phyloP scores from a whole-genome alignment of 2,888 invertebrate species.

The Ditula angustiorana region DNA sequence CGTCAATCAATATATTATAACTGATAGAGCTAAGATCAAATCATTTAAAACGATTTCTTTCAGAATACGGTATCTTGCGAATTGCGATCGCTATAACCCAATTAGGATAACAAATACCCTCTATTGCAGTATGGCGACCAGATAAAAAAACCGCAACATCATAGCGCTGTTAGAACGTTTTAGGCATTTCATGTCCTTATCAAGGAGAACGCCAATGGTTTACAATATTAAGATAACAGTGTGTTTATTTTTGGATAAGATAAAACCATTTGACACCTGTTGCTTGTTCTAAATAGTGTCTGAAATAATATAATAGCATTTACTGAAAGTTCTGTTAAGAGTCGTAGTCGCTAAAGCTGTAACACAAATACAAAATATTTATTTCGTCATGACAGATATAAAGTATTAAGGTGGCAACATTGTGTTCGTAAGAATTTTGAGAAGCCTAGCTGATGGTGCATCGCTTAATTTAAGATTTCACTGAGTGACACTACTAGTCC shows the following conservation, averaged over 20 bases:
- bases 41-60: neutral
- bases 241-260: neutral
- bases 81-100: no score
- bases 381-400: no score
- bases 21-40: neutral
- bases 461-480: no score
- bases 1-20: neutral
- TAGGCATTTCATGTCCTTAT: conserved; percentile 5
- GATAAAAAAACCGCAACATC: neutral
- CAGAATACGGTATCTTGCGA: neutral
- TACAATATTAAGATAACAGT: neutral
- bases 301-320: neutral
- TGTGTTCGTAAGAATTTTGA: no score
- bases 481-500: no score
- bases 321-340: no score
- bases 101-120: neutral
- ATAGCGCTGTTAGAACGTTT: neutral
- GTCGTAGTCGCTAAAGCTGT: no score
- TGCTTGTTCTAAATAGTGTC: neutral
- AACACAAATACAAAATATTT: no score
- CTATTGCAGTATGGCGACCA: neutral
- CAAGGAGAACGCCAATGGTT: neutral
- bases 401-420: no score
- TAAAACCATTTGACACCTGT: neutral
- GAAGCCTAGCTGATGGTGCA: neutral